phyloP scores from a whole-genome alignment of 2,888 invertebrate genomes.

The Drosophila fulvimacula region DNA sequence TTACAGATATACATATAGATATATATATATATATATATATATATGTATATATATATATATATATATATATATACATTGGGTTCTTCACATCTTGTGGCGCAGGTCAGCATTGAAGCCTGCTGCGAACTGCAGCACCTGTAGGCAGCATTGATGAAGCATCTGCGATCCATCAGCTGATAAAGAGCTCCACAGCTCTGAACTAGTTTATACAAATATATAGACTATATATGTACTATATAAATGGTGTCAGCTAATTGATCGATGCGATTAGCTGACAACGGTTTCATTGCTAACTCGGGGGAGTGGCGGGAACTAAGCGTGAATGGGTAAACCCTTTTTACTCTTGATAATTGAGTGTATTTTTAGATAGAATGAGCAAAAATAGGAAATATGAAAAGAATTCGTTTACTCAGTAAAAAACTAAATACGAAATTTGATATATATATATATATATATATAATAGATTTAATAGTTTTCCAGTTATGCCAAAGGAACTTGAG shows the following conservation, averaged over 20 bases:
- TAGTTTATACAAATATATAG: neutral
- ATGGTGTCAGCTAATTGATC: slow-evolving; percentile 18
- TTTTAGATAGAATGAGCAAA: neutral
- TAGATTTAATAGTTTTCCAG: neutral
- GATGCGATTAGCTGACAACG: slow-evolving; percentile 16
- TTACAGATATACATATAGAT: neutral
- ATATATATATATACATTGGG: neutral
- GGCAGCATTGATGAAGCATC: slow-evolving; percentile 21
- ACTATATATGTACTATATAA: neutral
- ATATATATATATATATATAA: no score
- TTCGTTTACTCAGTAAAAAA: neutral
- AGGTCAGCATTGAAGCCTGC: neutral
- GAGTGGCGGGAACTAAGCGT: neutral
- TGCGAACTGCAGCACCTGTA: slow-evolving; percentile 19
- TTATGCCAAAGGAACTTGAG: neutral
- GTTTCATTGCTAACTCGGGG: slow-evolving; percentile 2
- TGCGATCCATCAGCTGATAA: slow-evolving; percentile 12
- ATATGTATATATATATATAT: neutral
- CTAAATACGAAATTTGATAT: neutral
- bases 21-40: slow-evolving; percentile 4
- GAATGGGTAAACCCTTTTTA: neutral
- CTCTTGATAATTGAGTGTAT: neutral
- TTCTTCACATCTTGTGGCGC: neutral
- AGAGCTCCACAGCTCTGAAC: neutral
- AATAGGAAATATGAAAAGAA: neutral